phyloP scores from a whole-genome alignment of 2,888 invertebrate genomes.

The Stenotaenia linearis region DNA sequence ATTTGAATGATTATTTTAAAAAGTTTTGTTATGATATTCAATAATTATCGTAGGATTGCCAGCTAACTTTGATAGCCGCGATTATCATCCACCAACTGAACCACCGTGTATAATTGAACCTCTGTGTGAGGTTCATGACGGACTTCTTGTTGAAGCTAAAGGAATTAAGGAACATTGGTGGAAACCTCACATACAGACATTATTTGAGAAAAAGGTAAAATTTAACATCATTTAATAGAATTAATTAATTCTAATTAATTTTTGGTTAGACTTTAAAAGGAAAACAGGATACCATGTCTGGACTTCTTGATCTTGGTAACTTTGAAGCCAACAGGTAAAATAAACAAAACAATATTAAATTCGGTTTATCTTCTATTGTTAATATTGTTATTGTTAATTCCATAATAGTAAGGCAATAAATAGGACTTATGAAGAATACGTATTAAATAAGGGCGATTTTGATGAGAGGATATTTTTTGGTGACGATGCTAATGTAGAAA shows the following conservation, averaged over 20 bases:
- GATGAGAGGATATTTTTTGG: constrained; percentile 94
- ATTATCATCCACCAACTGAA: constrained; percentile 57
- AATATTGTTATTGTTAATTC: background rate
- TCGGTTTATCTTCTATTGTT: background rate
- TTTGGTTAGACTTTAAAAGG: constrained; percentile 64
- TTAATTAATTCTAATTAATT: constrained; percentile 21
- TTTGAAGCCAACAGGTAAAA: constrained; percentile 70
- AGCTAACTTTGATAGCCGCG: constrained; percentile 58
- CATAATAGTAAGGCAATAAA: constrained; percentile 65
- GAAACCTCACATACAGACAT: constrained; percentile 67
- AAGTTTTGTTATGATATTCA: background rate
- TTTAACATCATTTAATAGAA: too few species aligned
- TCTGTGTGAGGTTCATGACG: constrained; percentile 74
- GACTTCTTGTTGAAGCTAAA: constrained; percentile 78
- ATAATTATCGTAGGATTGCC: constrained; percentile 59
- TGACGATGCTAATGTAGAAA: constrained; percentile 57
- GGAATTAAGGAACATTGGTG: constrained; percentile 84
- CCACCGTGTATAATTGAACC: constrained; percentile 76
- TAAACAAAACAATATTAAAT: background rate
- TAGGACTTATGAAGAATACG: constrained; percentile 82
- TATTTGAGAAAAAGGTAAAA: constrained; percentile 64
- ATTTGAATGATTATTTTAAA: background rate
- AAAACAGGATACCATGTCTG: constrained; percentile 61
- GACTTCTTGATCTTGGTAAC: constrained; percentile 67
- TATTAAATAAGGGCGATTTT: constrained; percentile 85